A percentile compares a stretch with the other conserved stretches of the same genome.
These are phyloP conservation scores for Hecatera dysodea DNA, from an alignment of 2,888 invertebrate genomes.

Conservation along the genomic window DNA sequence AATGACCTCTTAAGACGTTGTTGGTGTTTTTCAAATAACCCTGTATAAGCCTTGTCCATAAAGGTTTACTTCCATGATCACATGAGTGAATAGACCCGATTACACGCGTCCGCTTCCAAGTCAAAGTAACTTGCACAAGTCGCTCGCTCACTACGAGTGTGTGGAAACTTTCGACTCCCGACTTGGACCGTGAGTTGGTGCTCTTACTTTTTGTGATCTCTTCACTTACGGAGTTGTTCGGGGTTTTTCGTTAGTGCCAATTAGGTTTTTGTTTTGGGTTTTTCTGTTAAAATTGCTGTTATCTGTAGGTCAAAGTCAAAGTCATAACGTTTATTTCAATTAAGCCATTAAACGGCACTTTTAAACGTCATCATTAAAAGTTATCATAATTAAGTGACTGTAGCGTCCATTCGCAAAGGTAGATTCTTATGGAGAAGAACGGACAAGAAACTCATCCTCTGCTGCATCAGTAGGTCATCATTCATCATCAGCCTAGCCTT, in stretches of 20 bases:
- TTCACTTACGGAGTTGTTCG: conserved; percentile 50
- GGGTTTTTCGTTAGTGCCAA: conserved; percentile 36
- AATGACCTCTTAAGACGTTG: no score
- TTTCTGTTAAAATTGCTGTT: not conserved
- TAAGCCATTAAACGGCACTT: no score
- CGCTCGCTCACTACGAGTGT: conserved; percentile 57
- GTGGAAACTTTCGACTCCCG: conserved; percentile 61
- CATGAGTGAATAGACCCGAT: conserved; percentile 64
- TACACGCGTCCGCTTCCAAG: conserved; percentile 59
- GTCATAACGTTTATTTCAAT: no score
- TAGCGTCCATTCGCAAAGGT: no score
- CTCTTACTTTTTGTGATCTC: conserved; percentile 64
- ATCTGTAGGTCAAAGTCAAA: no score
- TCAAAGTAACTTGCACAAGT: conserved; percentile 63
- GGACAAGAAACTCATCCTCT: no score
- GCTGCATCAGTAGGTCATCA: no score
- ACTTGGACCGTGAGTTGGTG: conserved; percentile 51
- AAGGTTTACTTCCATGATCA: conserved; percentile 41
- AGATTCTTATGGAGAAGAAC: no score
- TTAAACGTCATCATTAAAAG: no score
- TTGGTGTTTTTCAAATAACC: no score
- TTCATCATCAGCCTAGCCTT: no score
- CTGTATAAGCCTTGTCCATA: not conserved
- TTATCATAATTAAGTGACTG: no score
- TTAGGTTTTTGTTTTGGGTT: conserved; percentile 29